These are phyloP conservation scores for Procambarus virginalis DNA, from an alignment of 1,140 invertebrate species.

Conservation along the genomic window DNA sequence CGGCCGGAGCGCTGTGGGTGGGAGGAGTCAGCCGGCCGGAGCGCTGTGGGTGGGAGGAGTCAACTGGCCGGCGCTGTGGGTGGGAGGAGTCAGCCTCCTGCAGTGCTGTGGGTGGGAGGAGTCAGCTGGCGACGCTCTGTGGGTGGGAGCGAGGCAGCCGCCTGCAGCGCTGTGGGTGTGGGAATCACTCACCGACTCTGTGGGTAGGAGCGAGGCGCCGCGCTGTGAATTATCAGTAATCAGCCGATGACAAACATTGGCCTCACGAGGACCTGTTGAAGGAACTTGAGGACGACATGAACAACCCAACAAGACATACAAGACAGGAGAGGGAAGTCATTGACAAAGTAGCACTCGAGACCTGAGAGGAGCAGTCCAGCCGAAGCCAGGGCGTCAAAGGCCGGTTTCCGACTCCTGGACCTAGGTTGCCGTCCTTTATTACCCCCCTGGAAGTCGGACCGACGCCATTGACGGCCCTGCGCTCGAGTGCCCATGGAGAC, in stretches of 20 bases:
- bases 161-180: no score
- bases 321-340: conserved; percentile 53
- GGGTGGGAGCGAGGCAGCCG: no score
- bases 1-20: no score
- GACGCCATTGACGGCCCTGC: conserved; percentile 23
- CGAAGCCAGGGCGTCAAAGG: not conserved
- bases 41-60: no score
- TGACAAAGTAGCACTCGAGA: conserved; percentile 57
- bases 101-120: no score
- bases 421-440: conserved; percentile 8
- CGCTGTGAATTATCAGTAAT: conserved; percentile 50
- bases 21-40: no score
- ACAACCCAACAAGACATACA: conserved; percentile 55
- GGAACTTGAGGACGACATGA: conserved; percentile 49
- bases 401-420: conserved; percentile 10
- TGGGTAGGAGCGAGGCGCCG: not conserved
- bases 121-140: no score
- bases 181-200: not conserved
- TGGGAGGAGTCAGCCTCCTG: no score
- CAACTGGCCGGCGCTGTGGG: no score
- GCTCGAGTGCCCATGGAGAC: conserved; percentile 51
- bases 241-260: conserved; percentile 48
- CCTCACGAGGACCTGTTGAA: conserved; percentile 44
- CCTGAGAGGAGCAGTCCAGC: conserved; percentile 39
- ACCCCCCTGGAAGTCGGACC: not conserved